phyloP scores from a whole-genome alignment of 2,888 invertebrate species.

The Auanema sp. region DNA sequence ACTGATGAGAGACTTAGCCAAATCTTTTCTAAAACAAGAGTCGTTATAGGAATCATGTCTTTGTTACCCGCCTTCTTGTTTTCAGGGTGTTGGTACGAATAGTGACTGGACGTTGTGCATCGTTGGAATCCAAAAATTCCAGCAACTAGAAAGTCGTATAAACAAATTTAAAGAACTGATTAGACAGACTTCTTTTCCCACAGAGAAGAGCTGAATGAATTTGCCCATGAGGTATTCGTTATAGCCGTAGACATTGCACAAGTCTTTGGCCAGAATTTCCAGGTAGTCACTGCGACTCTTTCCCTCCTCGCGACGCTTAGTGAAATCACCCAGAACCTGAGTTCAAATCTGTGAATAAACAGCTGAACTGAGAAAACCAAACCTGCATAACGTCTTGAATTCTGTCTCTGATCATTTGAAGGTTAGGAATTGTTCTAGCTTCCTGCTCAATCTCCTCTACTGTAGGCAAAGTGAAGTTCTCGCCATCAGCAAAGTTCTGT shows the following conservation, averaged over 20 bases:
- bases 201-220: slow-evolving; percentile 84
- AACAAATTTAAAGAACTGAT: too few relatives aligned
- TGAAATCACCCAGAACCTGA: slow-evolving; percentile 58
- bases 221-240: slow-evolving; percentile 92
- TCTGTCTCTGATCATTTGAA: slow-evolving; percentile 54
- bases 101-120: slow-evolving; percentile 89
- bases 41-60: not conserved
- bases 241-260: slow-evolving; percentile 92
- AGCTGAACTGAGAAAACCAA: not conserved
- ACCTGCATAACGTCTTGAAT: slow-evolving; percentile 59
- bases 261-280: slow-evolving; percentile 71
- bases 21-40: slow-evolving; percentile 45
- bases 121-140: slow-evolving; percentile 94
- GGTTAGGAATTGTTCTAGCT: slow-evolving; percentile 45
- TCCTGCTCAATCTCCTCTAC: slow-evolving; percentile 57
- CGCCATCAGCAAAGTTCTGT: slow-evolving; percentile 48
- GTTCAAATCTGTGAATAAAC: too few relatives aligned
- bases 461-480: slow-evolving; percentile 47
- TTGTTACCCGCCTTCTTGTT: slow-evolving; percentile 68
- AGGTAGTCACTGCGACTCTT: slow-evolving; percentile 49
- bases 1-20: slow-evolving; percentile 80
- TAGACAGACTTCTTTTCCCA: slow-evolving; percentile 57
- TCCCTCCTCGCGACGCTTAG: slow-evolving; percentile 43
- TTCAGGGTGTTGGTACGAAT: slow-evolving; percentile 93
- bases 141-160: slow-evolving; percentile 71